phyloP scores from a whole-genome alignment of 1,140 invertebrate species.

The Drosophila nigrodunni region DNA sequence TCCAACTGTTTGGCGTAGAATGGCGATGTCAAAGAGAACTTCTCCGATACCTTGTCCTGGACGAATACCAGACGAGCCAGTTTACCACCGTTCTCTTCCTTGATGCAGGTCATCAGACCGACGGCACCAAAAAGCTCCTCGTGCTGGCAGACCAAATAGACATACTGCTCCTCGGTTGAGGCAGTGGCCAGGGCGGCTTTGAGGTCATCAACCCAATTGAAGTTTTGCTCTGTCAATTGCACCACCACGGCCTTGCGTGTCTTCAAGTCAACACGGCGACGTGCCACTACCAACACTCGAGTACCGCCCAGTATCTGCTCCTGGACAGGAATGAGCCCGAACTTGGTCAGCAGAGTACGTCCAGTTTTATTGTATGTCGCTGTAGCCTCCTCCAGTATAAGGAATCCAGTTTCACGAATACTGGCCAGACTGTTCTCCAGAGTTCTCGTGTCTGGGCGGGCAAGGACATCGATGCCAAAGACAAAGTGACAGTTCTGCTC shows the following conservation, averaged over 20 bases:
- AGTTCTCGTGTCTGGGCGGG: slow-evolving; percentile 85
- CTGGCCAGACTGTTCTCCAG: slow-evolving; percentile 87
- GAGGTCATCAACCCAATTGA: slow-evolving; percentile 92
- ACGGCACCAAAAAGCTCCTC: slow-evolving; percentile 91
- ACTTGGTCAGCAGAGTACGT: slow-evolving; percentile 81
- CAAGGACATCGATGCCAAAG: slow-evolving; percentile 87
- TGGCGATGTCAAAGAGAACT: slow-evolving; percentile 87
- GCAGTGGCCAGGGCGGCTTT: slow-evolving; percentile 88
- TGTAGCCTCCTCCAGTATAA: slow-evolving; percentile 90
- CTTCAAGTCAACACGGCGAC: slow-evolving; percentile 84
- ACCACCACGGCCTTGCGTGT: slow-evolving; percentile 63
- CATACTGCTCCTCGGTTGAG: slow-evolving; percentile 86
- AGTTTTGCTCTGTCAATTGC: slow-evolving; percentile 88
- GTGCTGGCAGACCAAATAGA: slow-evolving; percentile 90
- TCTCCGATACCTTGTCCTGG: slow-evolving; percentile 87
- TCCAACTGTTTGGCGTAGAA: slow-evolving; percentile 88
- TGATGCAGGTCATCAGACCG: slow-evolving; percentile 95
- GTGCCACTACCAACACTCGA: slow-evolving; percentile 87
- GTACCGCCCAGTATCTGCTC: slow-evolving; percentile 86
- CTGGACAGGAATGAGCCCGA: slow-evolving; percentile 85
- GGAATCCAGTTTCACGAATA: slow-evolving; percentile 90
- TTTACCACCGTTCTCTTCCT: slow-evolving; percentile 92
- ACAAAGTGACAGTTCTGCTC: slow-evolving; percentile 89
- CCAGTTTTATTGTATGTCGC: slow-evolving; percentile 85
- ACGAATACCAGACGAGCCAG: slow-evolving; percentile 90